These are phyloP conservation scores for Amia ocellicauda DNA, from an alignment of 2,113 vertebrate species.

Conservation along the genomic window DNA sequence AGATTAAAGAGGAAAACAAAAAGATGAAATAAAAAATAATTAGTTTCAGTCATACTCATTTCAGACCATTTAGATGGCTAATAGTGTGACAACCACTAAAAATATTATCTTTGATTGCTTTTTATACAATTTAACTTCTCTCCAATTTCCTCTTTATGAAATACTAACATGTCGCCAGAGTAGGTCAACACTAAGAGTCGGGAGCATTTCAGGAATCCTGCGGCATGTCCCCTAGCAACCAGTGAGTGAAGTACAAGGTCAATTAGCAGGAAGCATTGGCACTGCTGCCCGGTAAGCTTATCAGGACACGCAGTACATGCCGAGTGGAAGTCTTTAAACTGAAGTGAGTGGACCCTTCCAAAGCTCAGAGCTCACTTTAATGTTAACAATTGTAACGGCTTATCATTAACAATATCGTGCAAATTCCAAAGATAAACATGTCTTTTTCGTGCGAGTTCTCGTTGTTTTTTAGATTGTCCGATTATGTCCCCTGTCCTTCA, in stretches of 20 bases:
- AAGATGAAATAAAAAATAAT: too few species aligned
- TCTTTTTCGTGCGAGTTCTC: too few species aligned
- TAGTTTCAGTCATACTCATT: background rate
- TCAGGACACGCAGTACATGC: constrained; percentile 43
- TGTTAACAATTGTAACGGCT: background rate
- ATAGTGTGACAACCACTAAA: background rate
- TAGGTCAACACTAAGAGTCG: constrained; percentile 11
- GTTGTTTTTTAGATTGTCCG: too few species aligned
- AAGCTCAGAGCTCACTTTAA: background rate
- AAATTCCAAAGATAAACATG: too few species aligned
- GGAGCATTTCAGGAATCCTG: constrained; percentile 58
- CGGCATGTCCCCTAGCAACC: constrained; percentile 77
- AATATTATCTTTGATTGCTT: too few species aligned
- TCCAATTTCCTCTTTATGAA: background rate
- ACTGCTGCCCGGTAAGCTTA: constrained; percentile 74
- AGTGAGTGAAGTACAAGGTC: constrained; percentile 78
- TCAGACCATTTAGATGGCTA: background rate
- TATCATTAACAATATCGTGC: background rate
- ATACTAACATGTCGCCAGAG: background rate
- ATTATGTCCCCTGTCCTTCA: too few species aligned
- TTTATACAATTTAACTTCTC: background rate
- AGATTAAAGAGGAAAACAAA: background rate
- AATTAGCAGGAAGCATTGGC: constrained; percentile 74
- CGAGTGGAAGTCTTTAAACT: background rate
- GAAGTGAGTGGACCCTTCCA: background rate